A percentile compares a stretch with the other conserved stretches of the same genome.
phyloP scores from a whole-genome alignment of 2,113 vertebrate species.

The Oreotrochilus melanogaster region DNA sequence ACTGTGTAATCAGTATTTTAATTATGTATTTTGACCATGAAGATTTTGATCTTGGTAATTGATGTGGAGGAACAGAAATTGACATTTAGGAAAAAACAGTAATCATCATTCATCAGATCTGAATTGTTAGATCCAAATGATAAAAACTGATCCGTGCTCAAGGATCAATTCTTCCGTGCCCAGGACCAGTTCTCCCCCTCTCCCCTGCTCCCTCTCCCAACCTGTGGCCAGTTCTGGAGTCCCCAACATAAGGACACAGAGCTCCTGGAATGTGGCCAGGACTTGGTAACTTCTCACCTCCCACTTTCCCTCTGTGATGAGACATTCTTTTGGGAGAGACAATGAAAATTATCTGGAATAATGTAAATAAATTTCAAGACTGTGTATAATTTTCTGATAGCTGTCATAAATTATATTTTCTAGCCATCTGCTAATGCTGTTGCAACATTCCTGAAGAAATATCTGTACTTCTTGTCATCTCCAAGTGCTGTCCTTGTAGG shows the following conservation, averaged over 20 bases:
- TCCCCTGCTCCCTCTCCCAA: too few species aligned
- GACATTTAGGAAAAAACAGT: background rate
- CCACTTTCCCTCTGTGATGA: background rate
- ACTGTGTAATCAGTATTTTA: background rate
- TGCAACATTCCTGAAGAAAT: background rate
- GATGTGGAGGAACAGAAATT: background rate
- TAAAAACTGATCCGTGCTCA: background rate
- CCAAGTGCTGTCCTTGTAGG: background rate
- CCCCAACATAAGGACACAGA: too few species aligned
- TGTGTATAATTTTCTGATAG: background rate
- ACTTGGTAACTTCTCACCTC: background rate
- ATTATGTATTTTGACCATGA: background rate
- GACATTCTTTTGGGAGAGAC: background rate
- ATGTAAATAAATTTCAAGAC: background rate
- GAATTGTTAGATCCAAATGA: background rate
- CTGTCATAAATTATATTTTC: background rate
- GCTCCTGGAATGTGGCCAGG: too few species aligned
- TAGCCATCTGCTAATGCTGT: background rate
- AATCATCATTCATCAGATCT: background rate
- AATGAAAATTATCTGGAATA: background rate
- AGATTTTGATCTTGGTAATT: background rate
- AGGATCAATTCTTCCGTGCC: too few species aligned
- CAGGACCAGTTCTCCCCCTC: too few species aligned
- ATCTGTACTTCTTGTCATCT: background rate
- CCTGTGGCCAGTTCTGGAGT: too few species aligned